These are phyloP conservation scores for Prietella phreatophila DNA, from an alignment of 2,113 vertebrate genomes.

Conservation along the genomic window DNA sequence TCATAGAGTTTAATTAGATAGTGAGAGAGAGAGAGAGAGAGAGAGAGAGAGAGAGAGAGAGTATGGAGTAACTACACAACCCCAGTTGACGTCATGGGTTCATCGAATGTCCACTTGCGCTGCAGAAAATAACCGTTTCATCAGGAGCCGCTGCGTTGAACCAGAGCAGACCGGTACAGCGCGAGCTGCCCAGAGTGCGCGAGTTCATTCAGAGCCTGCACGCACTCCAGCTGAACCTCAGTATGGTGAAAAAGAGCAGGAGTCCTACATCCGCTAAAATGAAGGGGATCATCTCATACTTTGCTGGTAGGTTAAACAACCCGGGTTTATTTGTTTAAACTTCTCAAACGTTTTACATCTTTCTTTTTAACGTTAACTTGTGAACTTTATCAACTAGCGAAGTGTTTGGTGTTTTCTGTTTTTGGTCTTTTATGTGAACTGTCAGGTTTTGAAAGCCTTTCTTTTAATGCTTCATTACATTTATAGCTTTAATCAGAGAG, in stretches of 20 bases:
- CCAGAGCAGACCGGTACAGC: slow-evolving; percentile 31
- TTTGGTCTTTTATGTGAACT: background rate
- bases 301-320: slow-evolving; percentile 64
- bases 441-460: background rate
- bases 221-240: background rate
- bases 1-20: background rate
- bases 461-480: background rate
- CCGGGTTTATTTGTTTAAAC: background rate
- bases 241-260: slow-evolving; percentile 62
- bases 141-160: background rate
- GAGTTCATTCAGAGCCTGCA: background rate
- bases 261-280: slow-evolving; percentile 68
- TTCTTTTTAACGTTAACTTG: background rate
- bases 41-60: slow-evolving; percentile 3
- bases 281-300: slow-evolving; percentile 68
- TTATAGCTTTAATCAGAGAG: slow-evolving; percentile 28
- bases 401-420: background rate
- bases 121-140: slow-evolving; percentile 51
- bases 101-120: slow-evolving; percentile 45
- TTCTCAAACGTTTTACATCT: background rate
- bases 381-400: background rate
- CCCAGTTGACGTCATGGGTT: slow-evolving; percentile 43
- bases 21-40: background rate
- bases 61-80: background rate
- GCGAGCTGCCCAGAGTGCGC: background rate